A percentile compares a stretch with the other conserved stretches of the same genome.
phyloP scores from a whole-genome alignment of 2,113 vertebrate species.

The Notiomystis cincta region DNA sequence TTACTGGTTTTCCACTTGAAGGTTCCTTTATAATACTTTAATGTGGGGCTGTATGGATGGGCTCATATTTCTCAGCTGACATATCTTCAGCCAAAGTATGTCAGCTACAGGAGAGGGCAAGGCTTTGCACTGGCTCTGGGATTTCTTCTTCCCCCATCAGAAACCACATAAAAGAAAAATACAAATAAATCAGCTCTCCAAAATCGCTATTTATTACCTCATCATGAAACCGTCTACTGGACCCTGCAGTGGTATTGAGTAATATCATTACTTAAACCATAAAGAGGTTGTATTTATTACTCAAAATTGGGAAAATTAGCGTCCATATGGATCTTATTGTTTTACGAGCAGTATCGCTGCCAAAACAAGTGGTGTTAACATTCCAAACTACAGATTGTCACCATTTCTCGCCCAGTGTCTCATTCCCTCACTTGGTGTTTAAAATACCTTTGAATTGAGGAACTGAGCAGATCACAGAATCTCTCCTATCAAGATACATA shows the following conservation, averaged over 20 bases:
- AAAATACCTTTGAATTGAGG: conserved; percentile 44
- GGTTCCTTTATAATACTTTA: conserved; percentile 43
- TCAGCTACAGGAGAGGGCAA: conserved; percentile 62
- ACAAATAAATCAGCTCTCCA: conserved; percentile 57
- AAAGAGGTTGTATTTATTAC: conserved; percentile 51
- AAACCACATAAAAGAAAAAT: conserved; percentile 64
- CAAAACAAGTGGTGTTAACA: conserved; percentile 64
- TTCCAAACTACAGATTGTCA: conserved; percentile 54
- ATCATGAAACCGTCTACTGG: conserved; percentile 47
- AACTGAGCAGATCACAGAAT: conserved; percentile 5
- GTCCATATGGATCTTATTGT: conserved; percentile 65
- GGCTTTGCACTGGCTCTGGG: conserved; percentile 36
- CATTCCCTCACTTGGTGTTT: conserved; percentile 38
- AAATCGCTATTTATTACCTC: conserved; percentile 62
- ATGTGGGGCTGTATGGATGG: conserved; percentile 59
- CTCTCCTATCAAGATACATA: conserved; percentile 38
- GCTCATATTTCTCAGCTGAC: conserved; percentile 61
- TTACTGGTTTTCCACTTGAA: conserved; percentile 63
- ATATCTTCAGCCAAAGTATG: conserved; percentile 61
- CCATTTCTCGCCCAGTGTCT: conserved; percentile 18
- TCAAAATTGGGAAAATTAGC: conserved; percentile 62
- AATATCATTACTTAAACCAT: conserved; percentile 58
- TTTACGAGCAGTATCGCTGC: conserved; percentile 26
- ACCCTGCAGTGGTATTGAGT: conserved; percentile 55
- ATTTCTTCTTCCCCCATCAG: conserved; percentile 45